Base-by-base conservation (phyloP, 1,140 invertebrate species). In the Procambarus clarkii region DNA sequence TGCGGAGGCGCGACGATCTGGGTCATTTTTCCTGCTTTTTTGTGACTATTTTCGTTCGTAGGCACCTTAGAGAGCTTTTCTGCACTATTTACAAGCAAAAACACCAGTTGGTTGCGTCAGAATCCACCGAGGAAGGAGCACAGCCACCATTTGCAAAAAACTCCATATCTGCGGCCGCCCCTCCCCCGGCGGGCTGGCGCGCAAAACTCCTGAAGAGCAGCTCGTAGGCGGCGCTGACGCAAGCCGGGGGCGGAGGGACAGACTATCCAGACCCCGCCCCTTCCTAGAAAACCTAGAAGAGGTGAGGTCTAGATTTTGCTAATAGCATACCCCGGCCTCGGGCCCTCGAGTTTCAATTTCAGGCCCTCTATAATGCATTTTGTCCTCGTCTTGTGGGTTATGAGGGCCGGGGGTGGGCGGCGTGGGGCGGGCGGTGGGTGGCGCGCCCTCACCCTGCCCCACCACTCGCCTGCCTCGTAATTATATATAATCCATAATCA, bases 61-160 rank as follows among this genome's bases (percentile, higher is more conserved):
- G 45, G 71, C n/a, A 64, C 46, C 48, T 64, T 69, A 48, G 18
- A 77, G 88, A 78, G 81, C 50, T 13, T 15, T 24, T 11, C 21
- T 34, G 45, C 60, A 60, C 50, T 15, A 24, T 58, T 64, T 24
- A 54, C 44, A 21, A 50, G 18, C 24, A 48, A 46, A 54, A 54
- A 78, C 76, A 82, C 21, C 81, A 48, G 34, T 24, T 87, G 86
- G 76, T 79, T 60, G 86, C 46, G 54, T 46, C 50, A 44, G 74
- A 87, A 79, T 60, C 86, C 74, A 44, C 5, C 54, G n/a, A 87
- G 77, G 78, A 45, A 34, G 18, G 48, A 45, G 11, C 45, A 24
- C 88, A 77, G 88, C 88, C 88, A 85, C 88, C 88, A 91, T 91
- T 91, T 91, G 88, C 88, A 91, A 91, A 91, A 91, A 91, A 91